Conservation (phyloP, 2,797 vertebrate species). For the Dromococcyx pavoninus region DNA sequence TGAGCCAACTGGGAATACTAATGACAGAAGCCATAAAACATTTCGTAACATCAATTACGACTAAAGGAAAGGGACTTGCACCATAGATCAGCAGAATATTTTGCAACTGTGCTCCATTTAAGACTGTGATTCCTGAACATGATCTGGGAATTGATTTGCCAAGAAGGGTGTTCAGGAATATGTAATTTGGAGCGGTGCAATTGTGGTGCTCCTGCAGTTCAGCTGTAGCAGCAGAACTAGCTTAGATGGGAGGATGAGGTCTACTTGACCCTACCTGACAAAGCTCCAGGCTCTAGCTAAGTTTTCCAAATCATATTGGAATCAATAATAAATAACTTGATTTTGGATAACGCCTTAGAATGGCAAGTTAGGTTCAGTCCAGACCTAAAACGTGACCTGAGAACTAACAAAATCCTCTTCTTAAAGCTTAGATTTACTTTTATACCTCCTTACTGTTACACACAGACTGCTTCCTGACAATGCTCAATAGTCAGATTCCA, state of each 20-base stretch:
- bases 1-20: neutral
- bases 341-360: neutral
- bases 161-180: neutral
- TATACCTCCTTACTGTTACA: fast-evolving
- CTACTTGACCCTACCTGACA: neutral
- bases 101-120: conserved; percentile 29
- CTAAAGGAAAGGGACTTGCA: conserved; percentile 31
- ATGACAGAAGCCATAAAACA: conserved; percentile 48
- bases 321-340: neutral
- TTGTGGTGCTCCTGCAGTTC: neutral
- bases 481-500: fast-evolving
- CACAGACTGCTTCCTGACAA: neutral
- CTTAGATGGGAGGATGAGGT: neutral
- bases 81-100: conserved; percentile 25
- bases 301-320: neutral
- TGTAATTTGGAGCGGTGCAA: neutral
- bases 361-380: neutral
- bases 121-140: neutral
- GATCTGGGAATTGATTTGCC: conserved; percentile 4
- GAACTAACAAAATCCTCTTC: neutral
- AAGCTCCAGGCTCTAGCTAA: neutral
- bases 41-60: conserved; percentile 42
- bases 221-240: neutral
- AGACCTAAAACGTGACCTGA: neutral
- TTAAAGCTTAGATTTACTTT: neutral